These are phyloP conservation scores for Cotesia chilonis DNA, from an alignment of 1,140 invertebrate genomes.

Conservation along the genomic window DNA sequence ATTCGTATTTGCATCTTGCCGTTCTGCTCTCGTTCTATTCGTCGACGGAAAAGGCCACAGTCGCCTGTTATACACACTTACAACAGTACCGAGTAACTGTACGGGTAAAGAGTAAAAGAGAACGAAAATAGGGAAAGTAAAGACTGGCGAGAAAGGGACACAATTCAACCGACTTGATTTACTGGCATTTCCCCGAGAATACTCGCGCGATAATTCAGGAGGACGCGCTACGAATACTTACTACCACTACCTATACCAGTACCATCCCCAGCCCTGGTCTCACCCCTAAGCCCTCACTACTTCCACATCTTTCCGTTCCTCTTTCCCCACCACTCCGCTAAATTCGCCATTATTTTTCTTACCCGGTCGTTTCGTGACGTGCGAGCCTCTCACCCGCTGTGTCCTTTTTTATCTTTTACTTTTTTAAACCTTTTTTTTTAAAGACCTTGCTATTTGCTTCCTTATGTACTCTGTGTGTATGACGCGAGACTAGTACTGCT, in stretches of 20 bases:
- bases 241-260: constrained; percentile 36
- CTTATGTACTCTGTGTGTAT: neutral
- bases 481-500: neutral
- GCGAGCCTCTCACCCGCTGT: constrained; percentile 10
- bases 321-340: constrained; percentile 16
- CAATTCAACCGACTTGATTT: constrained; percentile 54
- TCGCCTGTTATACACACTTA: constrained; percentile 2
- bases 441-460: constrained; percentile 4
- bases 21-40: constrained; percentile 17
- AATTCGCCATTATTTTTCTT: constrained; percentile 50
- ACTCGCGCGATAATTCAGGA: constrained; percentile 59
- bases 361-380: constrained; percentile 40
- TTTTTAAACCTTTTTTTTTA: constrained; percentile 6
- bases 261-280: neutral
- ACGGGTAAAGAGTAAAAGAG: constrained; percentile 17
- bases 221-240: constrained; percentile 58
- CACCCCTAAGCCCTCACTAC: constrained; percentile 30
- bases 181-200: constrained; percentile 58
- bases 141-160: constrained; percentile 43
- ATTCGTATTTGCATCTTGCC: constrained; percentile 54
- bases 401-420: constrained; percentile 3
- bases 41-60: constrained; percentile 32
- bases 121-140: no score
- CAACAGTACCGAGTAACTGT: constrained; percentile 24
- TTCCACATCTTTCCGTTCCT: constrained; percentile 32